Conservation (phyloP, 2,888 invertebrate species). For the Craniophora ligustri region DNA sequence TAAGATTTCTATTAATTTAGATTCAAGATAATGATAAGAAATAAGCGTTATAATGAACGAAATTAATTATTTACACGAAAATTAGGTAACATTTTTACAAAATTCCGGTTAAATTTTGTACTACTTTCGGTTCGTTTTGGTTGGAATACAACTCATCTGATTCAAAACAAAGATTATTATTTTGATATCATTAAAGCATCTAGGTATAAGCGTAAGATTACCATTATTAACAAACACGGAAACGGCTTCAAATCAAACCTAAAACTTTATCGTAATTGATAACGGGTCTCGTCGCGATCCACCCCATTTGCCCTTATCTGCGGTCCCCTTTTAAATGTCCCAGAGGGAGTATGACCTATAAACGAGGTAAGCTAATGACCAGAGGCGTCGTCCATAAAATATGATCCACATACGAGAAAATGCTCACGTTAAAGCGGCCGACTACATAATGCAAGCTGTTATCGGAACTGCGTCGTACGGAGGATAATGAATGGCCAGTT, state of each 20-base stretch:
- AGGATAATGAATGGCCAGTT: slow-evolving; percentile 63
- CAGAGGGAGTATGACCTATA: slow-evolving; percentile 50
- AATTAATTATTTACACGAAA: no score
- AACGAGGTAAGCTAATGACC: slow-evolving; percentile 59
- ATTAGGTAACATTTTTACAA: no score
- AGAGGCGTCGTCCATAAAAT: slow-evolving; percentile 53
- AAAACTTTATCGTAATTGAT: slow-evolving; percentile 34
- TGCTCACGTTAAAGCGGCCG: slow-evolving; percentile 48
- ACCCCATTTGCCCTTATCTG: slow-evolving; percentile 29
- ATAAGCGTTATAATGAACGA: neutral
- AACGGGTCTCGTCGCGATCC: slow-evolving; percentile 22
- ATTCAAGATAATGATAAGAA: neutral
- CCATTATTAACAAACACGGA: slow-evolving; percentile 3
- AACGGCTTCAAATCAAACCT: slow-evolving; percentile 23
- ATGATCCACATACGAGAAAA: slow-evolving; percentile 53
- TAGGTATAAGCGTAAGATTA: no score
- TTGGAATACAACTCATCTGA: no score
- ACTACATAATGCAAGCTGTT: slow-evolving; percentile 64
- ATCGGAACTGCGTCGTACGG: slow-evolving; percentile 56
- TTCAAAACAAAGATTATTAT: no score
- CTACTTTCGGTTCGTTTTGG: no score
- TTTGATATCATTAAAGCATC: no score
- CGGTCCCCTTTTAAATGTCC: slow-evolving; percentile 43
- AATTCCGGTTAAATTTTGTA: no score
- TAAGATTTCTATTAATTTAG: neutral